These are phyloP conservation scores for Paracanthobrama guichenoti DNA, from an alignment of 2,113 vertebrate species.

Conservation along the genomic window DNA sequence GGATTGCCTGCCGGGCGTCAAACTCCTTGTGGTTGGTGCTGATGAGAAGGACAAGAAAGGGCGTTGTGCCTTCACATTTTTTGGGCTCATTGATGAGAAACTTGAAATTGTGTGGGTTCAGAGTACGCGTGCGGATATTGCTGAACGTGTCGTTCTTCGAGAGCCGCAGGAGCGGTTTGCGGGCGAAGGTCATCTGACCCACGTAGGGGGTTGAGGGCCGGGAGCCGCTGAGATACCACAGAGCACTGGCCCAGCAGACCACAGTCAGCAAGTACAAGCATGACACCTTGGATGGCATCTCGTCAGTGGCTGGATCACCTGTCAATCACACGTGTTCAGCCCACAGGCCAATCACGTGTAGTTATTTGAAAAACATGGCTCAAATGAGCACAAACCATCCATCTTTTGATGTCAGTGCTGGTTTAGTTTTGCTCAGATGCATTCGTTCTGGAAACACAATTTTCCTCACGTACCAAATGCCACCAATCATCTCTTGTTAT, in stretches of 20 bases:
- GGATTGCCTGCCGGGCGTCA: constrained; percentile 95
- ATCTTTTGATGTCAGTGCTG: constrained; percentile 14
- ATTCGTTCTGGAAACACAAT: neutral
- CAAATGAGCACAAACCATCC: neutral
- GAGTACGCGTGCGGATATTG: constrained; percentile 93
- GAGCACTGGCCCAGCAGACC: constrained; percentile 96
- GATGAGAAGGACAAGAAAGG: constrained; percentile 96
- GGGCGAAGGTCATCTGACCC: constrained; percentile 82
- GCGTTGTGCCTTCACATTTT: constrained; percentile 87
- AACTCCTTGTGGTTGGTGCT: constrained; percentile 99
- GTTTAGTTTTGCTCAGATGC: constrained; percentile 13
- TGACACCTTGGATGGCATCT: constrained; percentile 97
- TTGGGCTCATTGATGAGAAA: constrained; percentile 93
- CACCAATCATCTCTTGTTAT: neutral
- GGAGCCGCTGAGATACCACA: constrained; percentile 95
- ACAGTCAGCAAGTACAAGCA: constrained; percentile 96
- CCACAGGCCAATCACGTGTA: constrained; percentile 35
- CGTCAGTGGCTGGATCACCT: constrained; percentile 65
- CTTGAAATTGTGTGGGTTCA: constrained; percentile 93
- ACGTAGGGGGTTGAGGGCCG: constrained; percentile 89
- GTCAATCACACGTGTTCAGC: constrained; percentile 30
- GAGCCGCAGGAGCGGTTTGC: constrained; percentile 72
- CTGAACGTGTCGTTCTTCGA: constrained; percentile 85
- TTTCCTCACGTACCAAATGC: neutral
- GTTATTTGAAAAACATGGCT: constrained; percentile 41